Evolutionary conservation across 2,113 vertebrate genomes (phyloP), one percentile per base, ranked within the genome.

Genomic region (Amia ocellicauda): DNA sequence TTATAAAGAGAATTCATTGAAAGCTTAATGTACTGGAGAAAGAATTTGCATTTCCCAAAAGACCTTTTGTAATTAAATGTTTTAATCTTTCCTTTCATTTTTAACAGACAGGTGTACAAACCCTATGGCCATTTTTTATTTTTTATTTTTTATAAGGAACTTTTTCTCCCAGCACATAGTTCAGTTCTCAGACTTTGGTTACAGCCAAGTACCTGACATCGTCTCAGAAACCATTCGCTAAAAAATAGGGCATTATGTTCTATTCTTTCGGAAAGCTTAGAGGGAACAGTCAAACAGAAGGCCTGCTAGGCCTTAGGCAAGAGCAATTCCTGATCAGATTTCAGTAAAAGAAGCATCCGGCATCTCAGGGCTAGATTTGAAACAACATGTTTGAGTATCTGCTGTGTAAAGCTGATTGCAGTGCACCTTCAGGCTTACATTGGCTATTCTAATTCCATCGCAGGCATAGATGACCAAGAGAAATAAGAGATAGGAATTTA

Each of bases 1-100:
- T n/a, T n/a, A n/a, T n/a, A n/a, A n/a, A 27, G 26, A 41, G 23
- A 70, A 76, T 83, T 80, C 79, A 78, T 79, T 64, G 26, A 13
- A 66, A 28, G 57, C 23, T 24, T 19, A 3, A 9, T 60, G 45
- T 31, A 22, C 24, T 56, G 51, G 27, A 49, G 28, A 36, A 58
- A 24, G 23, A 55, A 22, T 29, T 23, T 28, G 36, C 19, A 17
- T 55, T 11, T 58, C 53, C 53, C 53, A 36, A 58, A 49, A 62
- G 60, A 42, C 23, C 22, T 51, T 28, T 51, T 42, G 60, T 69
- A 53, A 63, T 63, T n/a, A n/a, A n/a, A 41, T 58, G 42, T 16
- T n/a, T 26, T 26, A 51, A 62, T 58, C 36, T 65, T 29, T 63
- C n/a, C n/a, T n/a, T n/a, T n/a, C n/a, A n/a, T n/a, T 54, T 4